Evolutionary conservation across 2,113 vertebrate genomes (phyloP).

Genomic region (Microcebus murinus): DNA sequence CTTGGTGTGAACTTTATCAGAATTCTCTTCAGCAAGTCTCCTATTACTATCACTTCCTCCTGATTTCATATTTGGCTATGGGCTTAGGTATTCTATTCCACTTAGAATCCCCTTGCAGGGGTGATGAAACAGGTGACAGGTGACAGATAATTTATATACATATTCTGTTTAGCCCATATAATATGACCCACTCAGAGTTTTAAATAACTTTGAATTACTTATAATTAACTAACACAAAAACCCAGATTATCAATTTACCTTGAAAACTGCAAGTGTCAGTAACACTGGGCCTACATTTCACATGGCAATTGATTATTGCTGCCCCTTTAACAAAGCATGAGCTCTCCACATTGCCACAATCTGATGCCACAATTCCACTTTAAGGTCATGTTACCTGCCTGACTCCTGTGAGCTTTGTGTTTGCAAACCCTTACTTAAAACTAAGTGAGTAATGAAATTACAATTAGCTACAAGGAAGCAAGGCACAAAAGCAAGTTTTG

Average conservation of each 20-base stretch:
- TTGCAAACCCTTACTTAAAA: slow-evolving; percentile 4
- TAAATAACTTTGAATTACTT: slow-evolving; percentile 30
- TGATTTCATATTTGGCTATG: neutral
- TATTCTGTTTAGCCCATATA: neutral
- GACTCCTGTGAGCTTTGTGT: neutral
- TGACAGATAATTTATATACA: neutral
- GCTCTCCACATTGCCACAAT: neutral
- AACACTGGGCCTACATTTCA: neutral
- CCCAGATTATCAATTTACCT: neutral
- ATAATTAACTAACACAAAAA: slow-evolving; percentile 6
- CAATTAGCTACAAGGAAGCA: neutral
- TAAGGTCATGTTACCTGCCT: neutral
- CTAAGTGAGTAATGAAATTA: neutral
- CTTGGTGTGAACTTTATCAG: neutral
- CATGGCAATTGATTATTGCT: neutral
- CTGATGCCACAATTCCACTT: neutral
- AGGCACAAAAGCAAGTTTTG: neutral
- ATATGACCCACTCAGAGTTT: neutral
- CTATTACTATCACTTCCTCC: neutral
- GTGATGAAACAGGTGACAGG: neutral
- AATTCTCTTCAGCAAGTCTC: neutral
- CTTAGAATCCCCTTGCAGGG: neutral
- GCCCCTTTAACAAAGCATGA: neutral
- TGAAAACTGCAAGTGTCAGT: neutral
- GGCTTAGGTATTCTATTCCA: neutral